Evolutionary conservation across 2,797 vertebrate genomes (phyloP), one percentile per base, ranked within the genome.

Genomic region (Dallia pectoralis): DNA sequence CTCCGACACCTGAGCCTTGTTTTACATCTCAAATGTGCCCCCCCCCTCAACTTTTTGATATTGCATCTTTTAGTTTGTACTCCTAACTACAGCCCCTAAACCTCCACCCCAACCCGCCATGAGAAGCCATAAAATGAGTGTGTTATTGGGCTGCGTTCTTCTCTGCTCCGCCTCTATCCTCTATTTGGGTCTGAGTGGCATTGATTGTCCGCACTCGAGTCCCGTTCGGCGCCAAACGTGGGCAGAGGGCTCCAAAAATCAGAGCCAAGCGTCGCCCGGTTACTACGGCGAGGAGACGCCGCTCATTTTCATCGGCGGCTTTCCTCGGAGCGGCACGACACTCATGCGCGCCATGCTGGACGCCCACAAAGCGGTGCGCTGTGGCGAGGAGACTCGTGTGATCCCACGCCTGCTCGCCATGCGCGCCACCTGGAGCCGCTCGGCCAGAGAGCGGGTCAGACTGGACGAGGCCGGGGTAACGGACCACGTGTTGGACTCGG

Each of bases 341-440:
- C 89, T 98, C 32, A 98, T 97, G 96, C 90, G 97, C 0, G 96
- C 96, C 76, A 98, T 98, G 96, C 88, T 98, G 68, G 96, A 98
- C 1, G 97, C 96, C 27, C 96, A 98, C 78, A 93, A 92, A 0
- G 91, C 94, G 0, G 88, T 98, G 33, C 93, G 96, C 0, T 98
- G 96, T 0, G 96, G 96, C 1, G 96, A 97, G 75, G 96, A 97
- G 89, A 97, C 96, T 0, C 85, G 96, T 25, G 96, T 98, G 33
- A 97, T 97, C 76, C 97, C 96, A 0, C 92, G 96, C 19, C 95
- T 98, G 48, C 85, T 98, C 81, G 94, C 95, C 0, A 93, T 98
- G 73, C 94, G 96, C 29, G 95, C 97, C 86, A 96, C 96, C 91
- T 97, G 97, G 96, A 97, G 95, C 30, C 90, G 95, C 11, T 98